These are phyloP conservation scores for Creontiades dilutus DNA, from an alignment of 2,888 invertebrate species.

Conservation along the genomic window DNA sequence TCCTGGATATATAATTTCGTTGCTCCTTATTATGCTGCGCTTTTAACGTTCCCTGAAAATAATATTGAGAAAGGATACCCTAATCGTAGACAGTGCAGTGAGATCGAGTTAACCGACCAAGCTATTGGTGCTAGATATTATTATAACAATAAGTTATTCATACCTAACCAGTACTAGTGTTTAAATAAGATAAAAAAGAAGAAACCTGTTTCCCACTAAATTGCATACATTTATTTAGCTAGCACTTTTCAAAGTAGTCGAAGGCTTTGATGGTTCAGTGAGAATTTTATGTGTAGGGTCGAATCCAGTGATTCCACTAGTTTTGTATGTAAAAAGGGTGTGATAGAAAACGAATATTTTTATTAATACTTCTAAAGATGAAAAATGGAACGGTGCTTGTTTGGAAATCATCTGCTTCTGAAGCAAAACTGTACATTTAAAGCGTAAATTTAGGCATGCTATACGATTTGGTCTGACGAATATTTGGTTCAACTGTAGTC, in stretches of 20 bases:
- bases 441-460: background rate
- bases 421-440: conserved; percentile 38
- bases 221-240: background rate
- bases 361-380: conserved; percentile 39
- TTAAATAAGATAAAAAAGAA: background rate
- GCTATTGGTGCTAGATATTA: background rate
- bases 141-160: background rate
- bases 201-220: background rate
- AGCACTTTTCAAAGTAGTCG: background rate
- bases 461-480: background rate
- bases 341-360: conserved; percentile 48
- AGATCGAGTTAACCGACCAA: background rate
- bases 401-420: conserved; percentile 29
- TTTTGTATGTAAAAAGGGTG: conserved; percentile 15
- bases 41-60: no score
- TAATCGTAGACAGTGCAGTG: no score
- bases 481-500: background rate
- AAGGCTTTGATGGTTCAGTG: background rate
- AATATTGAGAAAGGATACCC: no score
- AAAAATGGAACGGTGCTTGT: conserved; percentile 44
- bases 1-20: no score
- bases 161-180: background rate
- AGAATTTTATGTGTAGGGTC: background rate
- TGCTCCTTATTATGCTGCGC: no score
- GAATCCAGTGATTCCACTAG: conserved; percentile 56